Percentiles rank a stretch among this genome's conserved stretches.
These are phyloP conservation scores for Muscicapa comitata DNA, from an alignment of 2,797 vertebrate genomes.

Conservation along the genomic window DNA sequence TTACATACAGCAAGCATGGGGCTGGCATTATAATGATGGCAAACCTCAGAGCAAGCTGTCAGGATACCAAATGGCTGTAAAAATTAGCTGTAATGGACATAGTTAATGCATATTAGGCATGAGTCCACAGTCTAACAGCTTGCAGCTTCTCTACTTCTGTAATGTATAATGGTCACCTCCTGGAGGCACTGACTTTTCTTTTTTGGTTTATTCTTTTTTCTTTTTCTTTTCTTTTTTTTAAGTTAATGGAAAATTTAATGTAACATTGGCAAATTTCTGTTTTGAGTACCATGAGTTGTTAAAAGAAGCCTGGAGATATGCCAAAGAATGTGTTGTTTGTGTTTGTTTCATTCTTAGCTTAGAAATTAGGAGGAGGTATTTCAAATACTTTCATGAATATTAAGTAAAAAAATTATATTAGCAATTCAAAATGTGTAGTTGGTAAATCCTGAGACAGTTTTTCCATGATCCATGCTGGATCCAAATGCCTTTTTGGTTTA, in stretches of 20 bases:
- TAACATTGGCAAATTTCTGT: background rate
- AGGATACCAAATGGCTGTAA: background rate
- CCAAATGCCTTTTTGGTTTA: background rate
- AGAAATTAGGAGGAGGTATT: background rate
- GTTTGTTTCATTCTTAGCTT: background rate
- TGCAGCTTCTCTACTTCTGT: background rate
- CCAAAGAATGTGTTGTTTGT: background rate
- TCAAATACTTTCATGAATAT: background rate
- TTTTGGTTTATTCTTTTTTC: background rate
- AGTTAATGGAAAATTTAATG: background rate
- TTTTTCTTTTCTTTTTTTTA: background rate
- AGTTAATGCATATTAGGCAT: background rate
- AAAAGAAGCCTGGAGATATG: background rate
- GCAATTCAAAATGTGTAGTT: background rate
- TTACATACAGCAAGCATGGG: background rate
- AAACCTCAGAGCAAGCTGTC: background rate
- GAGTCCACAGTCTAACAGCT: background rate
- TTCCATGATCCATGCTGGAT: background rate
- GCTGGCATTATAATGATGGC: constrained; percentile 16
- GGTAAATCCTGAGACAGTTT: background rate
- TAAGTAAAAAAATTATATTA: background rate
- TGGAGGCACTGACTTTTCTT: background rate
- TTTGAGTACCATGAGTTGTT: background rate
- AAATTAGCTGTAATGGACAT: background rate
- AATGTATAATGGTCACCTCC: background rate